A percentile compares a stretch with the other conserved stretches of the same genome.
Conservation (phyloP, 2,113 vertebrate species). For the Oreotrochilus melanogaster region DNA sequence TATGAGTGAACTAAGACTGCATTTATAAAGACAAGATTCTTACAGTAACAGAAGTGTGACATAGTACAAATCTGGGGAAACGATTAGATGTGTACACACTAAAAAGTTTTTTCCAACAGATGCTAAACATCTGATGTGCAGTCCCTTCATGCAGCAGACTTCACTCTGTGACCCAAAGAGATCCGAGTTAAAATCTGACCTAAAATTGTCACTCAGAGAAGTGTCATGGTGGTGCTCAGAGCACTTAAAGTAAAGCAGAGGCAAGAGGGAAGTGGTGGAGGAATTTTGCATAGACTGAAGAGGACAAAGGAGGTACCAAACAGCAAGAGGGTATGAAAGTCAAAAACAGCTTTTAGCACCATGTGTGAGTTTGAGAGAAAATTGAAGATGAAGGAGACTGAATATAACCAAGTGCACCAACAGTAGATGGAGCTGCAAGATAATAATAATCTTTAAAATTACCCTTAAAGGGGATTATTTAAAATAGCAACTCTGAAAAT, state of each 20-base stretch:
- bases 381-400: background rate
- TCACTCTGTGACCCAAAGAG: background rate
- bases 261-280: background rate
- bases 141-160: background rate
- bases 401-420: background rate
- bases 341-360: background rate
- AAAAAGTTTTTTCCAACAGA: background rate
- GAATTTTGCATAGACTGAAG: background rate
- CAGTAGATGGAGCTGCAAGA: slow-evolving; percentile 2
- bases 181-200: background rate
- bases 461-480: background rate
- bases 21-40: background rate
- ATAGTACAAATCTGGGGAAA: background rate
- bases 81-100: background rate
- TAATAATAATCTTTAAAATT: background rate
- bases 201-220: background rate
- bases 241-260: background rate
- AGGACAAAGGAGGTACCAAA: background rate
- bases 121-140: background rate
- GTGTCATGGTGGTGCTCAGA: background rate
- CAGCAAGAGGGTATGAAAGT: background rate
- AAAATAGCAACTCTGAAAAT: background rate
- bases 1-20: background rate
- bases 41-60: background rate
- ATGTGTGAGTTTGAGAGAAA: background rate